Conservation (phyloP, 2,888 invertebrate genomes). For the Melitaea athalia region DNA sequence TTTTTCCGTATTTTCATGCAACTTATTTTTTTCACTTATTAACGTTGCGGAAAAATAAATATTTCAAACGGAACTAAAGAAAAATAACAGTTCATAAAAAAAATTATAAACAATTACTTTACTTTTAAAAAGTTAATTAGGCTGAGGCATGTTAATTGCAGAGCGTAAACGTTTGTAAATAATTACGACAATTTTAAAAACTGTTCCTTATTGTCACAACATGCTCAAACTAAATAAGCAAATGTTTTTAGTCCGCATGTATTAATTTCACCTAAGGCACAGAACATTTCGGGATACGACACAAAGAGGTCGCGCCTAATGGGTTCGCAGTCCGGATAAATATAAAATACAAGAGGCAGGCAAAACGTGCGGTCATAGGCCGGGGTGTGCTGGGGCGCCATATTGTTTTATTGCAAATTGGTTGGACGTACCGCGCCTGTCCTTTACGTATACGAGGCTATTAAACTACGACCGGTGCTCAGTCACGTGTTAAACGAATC, state of each 20-base stretch:
- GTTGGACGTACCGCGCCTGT: constrained; percentile 78
- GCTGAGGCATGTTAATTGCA: constrained; percentile 8
- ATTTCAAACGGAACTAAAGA: neutral
- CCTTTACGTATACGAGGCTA: constrained; percentile 81
- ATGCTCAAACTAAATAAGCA: constrained; percentile 19
- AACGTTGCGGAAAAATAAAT: constrained; percentile 3
- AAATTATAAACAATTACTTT: constrained; percentile 8
- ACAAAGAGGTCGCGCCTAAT: constrained; percentile 64
- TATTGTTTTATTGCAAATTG: constrained; percentile 83
- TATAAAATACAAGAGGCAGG: constrained; percentile 47
- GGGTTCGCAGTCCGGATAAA: constrained; percentile 57
- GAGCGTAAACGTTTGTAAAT: constrained; percentile 5
- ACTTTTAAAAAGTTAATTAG: constrained; percentile 9
- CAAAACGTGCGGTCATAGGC: constrained; percentile 54
- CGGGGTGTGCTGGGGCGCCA: constrained; percentile 61
- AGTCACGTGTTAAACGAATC: constrained; percentile 81
- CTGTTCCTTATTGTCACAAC: neutral
- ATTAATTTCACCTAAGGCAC: constrained; percentile 56
- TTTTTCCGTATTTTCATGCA: neutral
- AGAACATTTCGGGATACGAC: constrained; percentile 54
- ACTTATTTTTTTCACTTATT: neutral
- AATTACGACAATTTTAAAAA: constrained; percentile 8
- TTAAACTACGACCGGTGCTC: constrained; percentile 76
- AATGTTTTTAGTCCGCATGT: constrained; percentile 45
- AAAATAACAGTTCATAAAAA: constrained; percentile 10